Percentiles rank a stretch among this genome's conserved stretches.
Conservation (phyloP, 2,113 vertebrate species). For the Thamnaconus septentrionalis region DNA sequence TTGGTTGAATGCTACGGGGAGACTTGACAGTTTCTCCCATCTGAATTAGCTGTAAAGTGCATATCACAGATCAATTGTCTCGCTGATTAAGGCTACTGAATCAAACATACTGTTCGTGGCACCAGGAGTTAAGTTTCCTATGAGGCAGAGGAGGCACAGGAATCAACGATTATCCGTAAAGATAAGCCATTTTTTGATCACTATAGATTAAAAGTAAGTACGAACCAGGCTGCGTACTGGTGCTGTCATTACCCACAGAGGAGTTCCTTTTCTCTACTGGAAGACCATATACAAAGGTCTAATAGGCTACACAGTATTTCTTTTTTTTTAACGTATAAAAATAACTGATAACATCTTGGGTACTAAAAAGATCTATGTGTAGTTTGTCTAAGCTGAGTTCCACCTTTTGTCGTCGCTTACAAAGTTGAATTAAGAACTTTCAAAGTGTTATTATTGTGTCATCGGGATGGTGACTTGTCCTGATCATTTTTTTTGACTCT, state of each 20-base stretch:
- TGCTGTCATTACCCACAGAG: slow-evolving; percentile 50
- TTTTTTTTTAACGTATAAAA: slow-evolving; percentile 49
- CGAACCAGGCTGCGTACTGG: slow-evolving; percentile 33
- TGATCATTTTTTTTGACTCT: slow-evolving; percentile 41
- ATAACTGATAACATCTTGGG: slow-evolving; percentile 56
- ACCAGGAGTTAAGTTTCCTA: slow-evolving; percentile 38
- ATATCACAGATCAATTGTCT: slow-evolving; percentile 75
- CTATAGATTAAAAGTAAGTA: slow-evolving; percentile 30
- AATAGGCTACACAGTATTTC: slow-evolving; percentile 45
- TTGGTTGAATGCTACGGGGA: slow-evolving; percentile 81
- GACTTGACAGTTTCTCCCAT: slow-evolving; percentile 59
- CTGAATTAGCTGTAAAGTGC: slow-evolving; percentile 80
- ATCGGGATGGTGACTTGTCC: slow-evolving; percentile 42
- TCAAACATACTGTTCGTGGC: slow-evolving; percentile 66
- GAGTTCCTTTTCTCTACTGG: slow-evolving; percentile 45
- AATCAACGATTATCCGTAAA: slow-evolving; percentile 41
- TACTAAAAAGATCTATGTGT: slow-evolving; percentile 58
- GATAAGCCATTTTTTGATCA: slow-evolving; percentile 52
- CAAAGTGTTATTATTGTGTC: slow-evolving; percentile 63
- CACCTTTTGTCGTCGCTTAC: slow-evolving; percentile 16
- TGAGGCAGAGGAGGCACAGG: slow-evolving; percentile 52
- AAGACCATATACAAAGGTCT: slow-evolving; percentile 65
- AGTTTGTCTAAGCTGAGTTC: slow-evolving; percentile 54
- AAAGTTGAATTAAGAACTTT: slow-evolving; percentile 69
- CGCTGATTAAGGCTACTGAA: slow-evolving; percentile 71